A percentile compares a stretch with the other conserved stretches of the same genome.
phyloP scores from a whole-genome alignment of 2,113 vertebrate species.

The Aptenodytes forsteri region DNA sequence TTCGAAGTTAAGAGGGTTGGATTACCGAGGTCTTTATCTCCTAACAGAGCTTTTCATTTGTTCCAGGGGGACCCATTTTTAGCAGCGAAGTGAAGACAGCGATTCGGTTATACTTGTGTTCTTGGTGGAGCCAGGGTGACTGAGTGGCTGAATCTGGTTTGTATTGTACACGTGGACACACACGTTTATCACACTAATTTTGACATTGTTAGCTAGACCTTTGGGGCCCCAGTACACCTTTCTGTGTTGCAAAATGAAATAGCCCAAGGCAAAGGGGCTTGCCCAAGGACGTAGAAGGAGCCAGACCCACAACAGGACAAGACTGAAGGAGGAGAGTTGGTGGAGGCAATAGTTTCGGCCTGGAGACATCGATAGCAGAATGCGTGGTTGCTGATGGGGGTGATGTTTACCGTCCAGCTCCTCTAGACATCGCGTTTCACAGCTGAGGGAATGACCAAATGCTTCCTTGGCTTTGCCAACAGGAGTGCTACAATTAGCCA shows the following conservation, averaged over 20 bases:
- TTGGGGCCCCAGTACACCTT: not conserved
- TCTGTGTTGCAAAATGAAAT: not conserved
- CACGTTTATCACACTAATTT: fast-evolving
- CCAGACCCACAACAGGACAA: not conserved
- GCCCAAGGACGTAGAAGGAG: not conserved
- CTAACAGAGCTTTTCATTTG: not conserved
- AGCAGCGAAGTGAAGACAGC: not conserved
- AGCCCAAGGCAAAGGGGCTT: not conserved
- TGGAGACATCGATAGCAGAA: not conserved
- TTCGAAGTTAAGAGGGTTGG: not conserved
- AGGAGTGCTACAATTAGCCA: not conserved
- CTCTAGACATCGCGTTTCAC: not conserved
- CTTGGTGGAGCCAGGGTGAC: not conserved
- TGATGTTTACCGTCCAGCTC: not conserved
- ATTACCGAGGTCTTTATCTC: not conserved
- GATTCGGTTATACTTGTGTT: fast-evolving
- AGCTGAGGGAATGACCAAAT: not conserved
- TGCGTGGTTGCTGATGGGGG: not conserved
- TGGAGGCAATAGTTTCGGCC: not conserved
- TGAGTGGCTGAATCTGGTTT: not conserved
- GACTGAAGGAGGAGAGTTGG: not conserved
- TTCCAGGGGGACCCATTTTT: not conserved
- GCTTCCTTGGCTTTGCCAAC: not conserved
- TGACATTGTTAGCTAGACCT: not conserved
- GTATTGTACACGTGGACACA: not conserved